A percentile compares a stretch with the other conserved stretches of the same genome.
Conservation (phyloP, 2,888 invertebrate genomes). For the Cheilosia scutellata region DNA sequence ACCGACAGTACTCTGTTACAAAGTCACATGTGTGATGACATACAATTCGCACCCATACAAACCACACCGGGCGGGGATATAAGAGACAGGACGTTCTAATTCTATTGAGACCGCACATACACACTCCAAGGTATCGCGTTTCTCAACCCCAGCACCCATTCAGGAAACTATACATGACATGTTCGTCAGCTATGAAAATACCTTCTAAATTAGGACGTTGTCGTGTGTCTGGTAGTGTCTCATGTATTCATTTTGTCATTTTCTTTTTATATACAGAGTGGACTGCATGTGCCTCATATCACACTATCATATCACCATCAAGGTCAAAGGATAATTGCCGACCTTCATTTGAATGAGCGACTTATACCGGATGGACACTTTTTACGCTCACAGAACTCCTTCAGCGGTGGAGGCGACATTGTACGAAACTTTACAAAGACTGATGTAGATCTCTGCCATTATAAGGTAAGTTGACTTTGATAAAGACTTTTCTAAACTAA, state of each 20-base stretch:
- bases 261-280: constrained; percentile 77
- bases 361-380: constrained; percentile 83
- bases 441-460: constrained; percentile 84
- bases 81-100: constrained; percentile 34
- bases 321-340: constrained; percentile 85
- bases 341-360: constrained; percentile 82
- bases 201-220: no score
- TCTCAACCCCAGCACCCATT: neutral
- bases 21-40: constrained; percentile 38
- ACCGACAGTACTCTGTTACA: neutral
- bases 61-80: neutral
- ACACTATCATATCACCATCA: constrained; percentile 88
- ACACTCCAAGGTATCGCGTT: neutral
- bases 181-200: no score
- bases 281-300: constrained; percentile 81
- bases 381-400: constrained; percentile 82
- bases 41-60: constrained; percentile 57
- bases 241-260: constrained; percentile 22
- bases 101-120: constrained; percentile 22
- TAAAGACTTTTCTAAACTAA: neutral
- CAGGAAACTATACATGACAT: neutral
- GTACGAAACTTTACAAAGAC: constrained; percentile 83
- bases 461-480: constrained; percentile 80
- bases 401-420: constrained; percentile 78
- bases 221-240: neutral